Base-by-base conservation (phyloP, 1,140 invertebrate genomes). In the Pogonognathellus flavescens region DNA sequence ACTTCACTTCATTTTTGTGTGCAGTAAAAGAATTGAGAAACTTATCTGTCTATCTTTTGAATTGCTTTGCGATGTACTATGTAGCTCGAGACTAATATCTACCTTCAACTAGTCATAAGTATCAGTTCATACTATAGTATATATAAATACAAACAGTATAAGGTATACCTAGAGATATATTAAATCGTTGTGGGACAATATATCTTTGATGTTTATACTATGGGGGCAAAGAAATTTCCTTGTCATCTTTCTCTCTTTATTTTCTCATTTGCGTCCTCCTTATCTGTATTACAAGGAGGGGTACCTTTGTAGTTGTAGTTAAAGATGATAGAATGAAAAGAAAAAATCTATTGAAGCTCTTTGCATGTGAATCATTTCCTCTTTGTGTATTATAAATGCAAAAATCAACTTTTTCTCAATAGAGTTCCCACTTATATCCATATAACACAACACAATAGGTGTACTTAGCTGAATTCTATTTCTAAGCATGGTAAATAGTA, bases 221-320 rank as follows among this genome's bases (percentile, higher is more conserved):
- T 14, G 53, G 3, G 53, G 11, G 53, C 10, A 57, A 76, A 76
- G 41, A 25, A 31, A 76, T 76, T 76, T 31, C 41, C 70, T 31
- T 76, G 70, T 76, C 70, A 76, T 76, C 70, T 76, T 76, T 31
- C 41, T 49, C 70, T 76, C 66, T 76, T 76, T 76, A 76, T 76
- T 76, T 76, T 76, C 70, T 76, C 70, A 76, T 76, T 76, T 76
- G 41, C 70, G 49, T 76, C 70, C 31, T 76, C 70, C 41, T 76
- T 76, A 76, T 76, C 41, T 31, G 49, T 76, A 76, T 76, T 76
- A 41, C 31, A 41, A 76, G 41, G 70, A 76, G 70, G 70, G 70
- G 49, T 76, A 76, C 70, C 70, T 76, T 76, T 76, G 70, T 76
- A 76, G 70, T 76, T 76, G 70, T 76, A 76, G 70, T 76, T 76